Evolutionary conservation across 1,140 invertebrate genomes (phyloP), one percentile per base, ranked within the genome.

Genomic region (Polyergus mexicanus): DNA sequence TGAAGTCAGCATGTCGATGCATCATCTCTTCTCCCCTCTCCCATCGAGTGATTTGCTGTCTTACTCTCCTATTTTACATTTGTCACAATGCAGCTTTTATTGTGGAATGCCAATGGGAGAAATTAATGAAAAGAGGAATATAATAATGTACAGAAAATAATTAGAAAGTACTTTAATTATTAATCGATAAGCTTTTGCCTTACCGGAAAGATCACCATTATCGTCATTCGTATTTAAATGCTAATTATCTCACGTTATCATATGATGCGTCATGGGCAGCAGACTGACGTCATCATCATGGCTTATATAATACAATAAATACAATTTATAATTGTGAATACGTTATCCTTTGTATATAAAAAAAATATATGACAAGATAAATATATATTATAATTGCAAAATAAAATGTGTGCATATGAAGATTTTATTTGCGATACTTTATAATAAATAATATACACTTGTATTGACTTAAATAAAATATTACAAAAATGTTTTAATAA

Each of bases 401-500:
- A 32, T 10, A 25, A 76, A 28, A 77, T 11, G 13, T 76, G 63
- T 28, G n/a, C 10, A 63, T 84, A 54, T 35, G 58, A 76, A 63
- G 11, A 47, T 76, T 76, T 71, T 63, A 84, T 75, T 76, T 76
- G 54, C 84, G 32, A 65, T 54, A 68, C 19, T 56, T 68, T 38
- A 71, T 51, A 60, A 58, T 44, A 72, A 81, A 81, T 22, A 16
- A 80, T 16, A 10, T 60, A 69, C 51, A 71, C 56, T 80, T 71
- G 28, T 35, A 80, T 56, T 16, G 54, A 80, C 11, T 44, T 71
- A 58, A 71, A 71, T 6, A n/a, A 38, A 32, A 80, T 51, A 10
- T 60, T 72, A 81, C 66, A 81, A 69, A 80, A 81, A 28, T n/a
- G 7, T 13, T n/a, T 51, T 60, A 81, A 81, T 81, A 60, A 81